Percentiles rank a stretch among this genome's conserved stretches.
Conservation (phyloP, 2,113 vertebrate genomes). For the Tupaia chinensis region DNA sequence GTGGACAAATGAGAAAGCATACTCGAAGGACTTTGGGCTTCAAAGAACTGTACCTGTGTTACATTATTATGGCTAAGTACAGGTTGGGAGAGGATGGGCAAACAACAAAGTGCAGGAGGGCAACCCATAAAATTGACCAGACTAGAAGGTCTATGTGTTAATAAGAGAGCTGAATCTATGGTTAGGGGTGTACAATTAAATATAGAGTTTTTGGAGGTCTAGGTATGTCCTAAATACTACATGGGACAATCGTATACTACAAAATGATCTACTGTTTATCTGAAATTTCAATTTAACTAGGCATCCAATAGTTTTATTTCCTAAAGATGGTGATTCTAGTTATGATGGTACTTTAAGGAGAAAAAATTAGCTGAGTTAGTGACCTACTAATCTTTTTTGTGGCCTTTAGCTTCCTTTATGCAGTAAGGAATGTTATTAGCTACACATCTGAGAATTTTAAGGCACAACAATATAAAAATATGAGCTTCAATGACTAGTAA, state of each 20-base stretch:
- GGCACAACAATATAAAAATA: constrained; percentile 18
- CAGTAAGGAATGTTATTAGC: background rate
- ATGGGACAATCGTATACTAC: background rate
- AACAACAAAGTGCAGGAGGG: background rate
- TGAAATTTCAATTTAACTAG: constrained; percentile 52
- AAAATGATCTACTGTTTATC: background rate
- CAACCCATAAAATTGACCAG: background rate
- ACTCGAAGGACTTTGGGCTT: background rate
- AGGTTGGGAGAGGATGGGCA: background rate
- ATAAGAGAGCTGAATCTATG: background rate
- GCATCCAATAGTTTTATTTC: constrained; percentile 12
- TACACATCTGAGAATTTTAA: background rate
- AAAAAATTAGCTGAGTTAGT: background rate
- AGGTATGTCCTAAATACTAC: background rate
- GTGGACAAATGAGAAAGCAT: background rate
- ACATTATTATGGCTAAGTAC: background rate
- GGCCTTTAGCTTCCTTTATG: background rate
- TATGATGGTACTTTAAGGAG: background rate
- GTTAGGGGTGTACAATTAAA: background rate
- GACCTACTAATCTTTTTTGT: background rate
- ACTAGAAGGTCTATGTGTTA: background rate
- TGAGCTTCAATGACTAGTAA: background rate
- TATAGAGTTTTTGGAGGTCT: background rate
- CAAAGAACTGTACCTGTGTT: background rate
- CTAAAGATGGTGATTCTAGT: constrained; percentile 2